Conservation (phyloP, 2,888 invertebrate species). For the Dasysyrphus albostriatus region DNA sequence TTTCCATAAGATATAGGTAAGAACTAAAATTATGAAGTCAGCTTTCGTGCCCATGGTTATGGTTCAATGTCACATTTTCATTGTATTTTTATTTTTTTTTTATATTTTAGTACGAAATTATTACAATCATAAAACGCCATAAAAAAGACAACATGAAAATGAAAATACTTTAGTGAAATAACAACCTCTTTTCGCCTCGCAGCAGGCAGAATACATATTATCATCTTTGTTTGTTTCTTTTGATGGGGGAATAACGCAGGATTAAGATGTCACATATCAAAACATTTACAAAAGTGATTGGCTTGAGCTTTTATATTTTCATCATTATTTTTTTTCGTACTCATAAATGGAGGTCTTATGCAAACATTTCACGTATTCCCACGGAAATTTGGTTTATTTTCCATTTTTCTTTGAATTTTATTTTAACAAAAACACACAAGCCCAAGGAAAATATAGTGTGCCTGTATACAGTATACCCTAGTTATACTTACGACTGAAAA, state of each 20-base stretch:
- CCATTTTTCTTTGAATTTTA: neutral
- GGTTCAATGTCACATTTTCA: too few species aligned
- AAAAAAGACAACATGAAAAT: conserved; percentile 11
- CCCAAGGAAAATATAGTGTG: neutral
- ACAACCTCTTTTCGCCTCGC: neutral
- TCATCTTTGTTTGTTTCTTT: neutral
- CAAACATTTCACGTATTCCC: neutral
- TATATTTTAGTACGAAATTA: neutral
- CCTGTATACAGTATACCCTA: too few species aligned
- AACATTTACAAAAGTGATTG: conserved; percentile 23
- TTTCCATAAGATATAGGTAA: too few species aligned
- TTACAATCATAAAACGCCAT: neutral
- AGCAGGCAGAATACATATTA: neutral
- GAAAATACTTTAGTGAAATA: neutral
- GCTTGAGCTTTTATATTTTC: neutral
- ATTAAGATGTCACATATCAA: conserved; percentile 26
- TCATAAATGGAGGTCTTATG: neutral
- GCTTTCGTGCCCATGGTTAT: too few species aligned
- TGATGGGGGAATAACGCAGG: conserved; percentile 1
- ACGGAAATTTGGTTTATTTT: neutral
- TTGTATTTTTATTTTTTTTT: neutral
- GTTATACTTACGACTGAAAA: neutral
- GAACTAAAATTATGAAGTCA: too few species aligned
- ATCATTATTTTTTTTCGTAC: neutral
- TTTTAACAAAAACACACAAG: neutral